These are phyloP conservation scores for Heliconius erato DNA, from an alignment of 2,888 invertebrate species.

Conservation along the genomic window DNA sequence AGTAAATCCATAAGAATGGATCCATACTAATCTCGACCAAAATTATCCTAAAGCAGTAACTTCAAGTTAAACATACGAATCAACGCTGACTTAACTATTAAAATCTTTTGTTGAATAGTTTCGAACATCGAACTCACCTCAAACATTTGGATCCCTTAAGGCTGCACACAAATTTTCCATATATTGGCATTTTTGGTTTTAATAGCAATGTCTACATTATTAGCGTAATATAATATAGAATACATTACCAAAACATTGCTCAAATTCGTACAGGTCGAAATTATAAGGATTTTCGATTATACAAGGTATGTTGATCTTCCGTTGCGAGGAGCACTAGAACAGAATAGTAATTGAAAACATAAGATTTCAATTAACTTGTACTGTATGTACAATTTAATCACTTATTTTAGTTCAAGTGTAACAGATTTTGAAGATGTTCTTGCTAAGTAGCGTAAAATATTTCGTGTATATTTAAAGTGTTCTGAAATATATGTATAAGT, in stretches of 20 bases:
- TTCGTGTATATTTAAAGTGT: not conserved
- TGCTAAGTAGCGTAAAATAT: not conserved
- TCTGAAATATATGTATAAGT: not conserved
- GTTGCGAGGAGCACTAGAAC: not conserved
- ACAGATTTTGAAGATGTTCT: not conserved
- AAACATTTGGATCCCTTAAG: not conserved
- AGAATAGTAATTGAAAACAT: slow-evolving; percentile 18
- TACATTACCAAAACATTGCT: not conserved
- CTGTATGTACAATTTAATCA: slow-evolving; percentile 7
- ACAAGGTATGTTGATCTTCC: not conserved
- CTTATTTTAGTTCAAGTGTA: not conserved
- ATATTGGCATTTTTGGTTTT: not conserved
- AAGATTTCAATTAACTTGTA: slow-evolving; percentile 28
- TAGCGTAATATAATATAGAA: not conserved
- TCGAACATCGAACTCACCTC: slow-evolving; percentile 12
- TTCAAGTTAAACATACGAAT: not conserved
- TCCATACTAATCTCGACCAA: not conserved
- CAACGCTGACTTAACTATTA: not conserved
- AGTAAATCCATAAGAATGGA: not conserved
- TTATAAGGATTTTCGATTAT: slow-evolving; percentile 4
- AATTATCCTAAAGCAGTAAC: not conserved
- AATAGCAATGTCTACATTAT: not conserved
- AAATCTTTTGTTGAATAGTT: not conserved
- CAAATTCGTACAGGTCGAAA: not conserved
- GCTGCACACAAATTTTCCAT: slow-evolving; percentile 8